Conservation (phyloP, 1,140 invertebrate species). For the Danaus melanippus region DNA sequence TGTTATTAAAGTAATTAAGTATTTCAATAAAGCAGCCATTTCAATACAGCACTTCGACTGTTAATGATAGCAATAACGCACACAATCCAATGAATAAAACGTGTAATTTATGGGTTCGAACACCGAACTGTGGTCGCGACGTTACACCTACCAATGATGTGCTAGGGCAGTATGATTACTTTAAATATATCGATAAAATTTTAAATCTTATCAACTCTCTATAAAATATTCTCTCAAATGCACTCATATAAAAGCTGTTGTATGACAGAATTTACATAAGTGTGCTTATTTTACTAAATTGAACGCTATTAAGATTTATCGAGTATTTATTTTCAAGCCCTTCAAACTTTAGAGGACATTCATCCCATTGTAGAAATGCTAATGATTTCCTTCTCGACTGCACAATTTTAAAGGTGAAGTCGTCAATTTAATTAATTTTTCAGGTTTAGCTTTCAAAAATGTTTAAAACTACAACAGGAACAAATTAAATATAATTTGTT, state of each 20-base stretch:
- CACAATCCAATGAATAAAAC: conserved; percentile 59
- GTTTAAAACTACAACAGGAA: not conserved
- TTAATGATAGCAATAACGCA: conserved; percentile 56
- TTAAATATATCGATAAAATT: no score
- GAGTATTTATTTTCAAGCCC: conserved; percentile 4
- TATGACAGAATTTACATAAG: no score
- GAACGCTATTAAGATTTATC: conserved; percentile 2
- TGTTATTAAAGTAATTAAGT: conserved; percentile 10
- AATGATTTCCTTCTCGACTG: conserved; percentile 51
- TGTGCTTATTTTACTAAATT: no score
- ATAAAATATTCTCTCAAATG: no score
- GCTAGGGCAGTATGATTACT: no score
- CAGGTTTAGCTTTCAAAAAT: conserved; percentile 23
- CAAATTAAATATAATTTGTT: no score
- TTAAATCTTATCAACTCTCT: no score
- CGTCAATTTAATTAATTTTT: conserved; percentile 48
- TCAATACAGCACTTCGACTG: conserved; percentile 27
- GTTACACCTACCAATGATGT: conserved; percentile 28
- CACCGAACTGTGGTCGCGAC: conserved; percentile 51
- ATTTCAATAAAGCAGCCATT: conserved; percentile 24
- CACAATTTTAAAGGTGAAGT: conserved; percentile 43
- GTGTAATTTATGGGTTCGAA: conserved; percentile 58
- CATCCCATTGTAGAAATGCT: conserved; percentile 54
- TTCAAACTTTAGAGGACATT: conserved; percentile 16
- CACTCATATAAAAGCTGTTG: no score